Base-by-base conservation (phyloP, 2,113 vertebrate species). In the Sarotherodon lohbergeri region DNA sequence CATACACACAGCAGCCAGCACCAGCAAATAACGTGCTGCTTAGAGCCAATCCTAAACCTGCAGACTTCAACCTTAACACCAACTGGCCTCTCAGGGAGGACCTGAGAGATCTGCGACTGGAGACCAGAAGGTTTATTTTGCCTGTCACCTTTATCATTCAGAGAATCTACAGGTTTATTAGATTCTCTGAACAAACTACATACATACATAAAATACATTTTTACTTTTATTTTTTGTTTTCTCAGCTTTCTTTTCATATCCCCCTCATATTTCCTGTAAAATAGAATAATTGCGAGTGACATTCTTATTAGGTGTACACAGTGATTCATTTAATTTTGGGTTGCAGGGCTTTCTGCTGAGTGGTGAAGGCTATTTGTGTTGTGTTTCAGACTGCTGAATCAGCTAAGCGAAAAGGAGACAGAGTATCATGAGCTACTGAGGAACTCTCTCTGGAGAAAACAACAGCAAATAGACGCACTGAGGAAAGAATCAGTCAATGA, bases 381-480 rank as follows among this genome's bases (percentile, higher is more conserved):
- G 50, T 85, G 56, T 82, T 86, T 27, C 92, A 99, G 98, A 88
- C 95, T 99, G 59, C 96, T 97, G 55, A 94, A 84, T 80, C 91
- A 96, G 88, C 95, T 98, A 91, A 96, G 84, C 0, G 94, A 97
- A 89, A 98, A 97, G 90, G 97, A 99, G 90, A 91, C 56, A 3
- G 96, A 98, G 85, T 97, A 95, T 93, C 98, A 97, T 85, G 87
- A 90, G 52, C 95, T 98, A 29, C 90, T 97, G 78, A 96, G 80
- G 13, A 92, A 16, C 22, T 92, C 82, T 0, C 85, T 98, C 13
- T 86, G 81, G 86, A 82, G 56, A 5, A 85, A 93, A 61, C 88
- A 95, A n/a, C 24, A 84, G 4, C 93, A 93, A 80, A 95, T 97
- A 24, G 87, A 96, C 1, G 8, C 46, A 6, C 34, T 93, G 79